A percentile compares a stretch with the other conserved stretches of the same genome.
Conservation (phyloP, 2,797 vertebrate species). For the Bradypodion pumilum region DNA sequence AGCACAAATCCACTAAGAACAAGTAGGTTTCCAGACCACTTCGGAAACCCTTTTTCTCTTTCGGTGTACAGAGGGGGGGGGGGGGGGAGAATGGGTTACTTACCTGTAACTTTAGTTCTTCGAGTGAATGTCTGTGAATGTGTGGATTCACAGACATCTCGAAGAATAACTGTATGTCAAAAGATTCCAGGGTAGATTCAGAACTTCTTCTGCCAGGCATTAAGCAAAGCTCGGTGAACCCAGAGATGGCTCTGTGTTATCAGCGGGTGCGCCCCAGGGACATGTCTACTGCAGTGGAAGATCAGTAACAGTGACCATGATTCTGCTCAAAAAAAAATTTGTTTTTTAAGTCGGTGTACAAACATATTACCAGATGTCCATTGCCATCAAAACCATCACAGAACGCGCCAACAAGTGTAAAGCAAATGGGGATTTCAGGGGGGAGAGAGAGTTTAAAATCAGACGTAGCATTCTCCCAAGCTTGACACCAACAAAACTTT, state of each 20-base stretch:
- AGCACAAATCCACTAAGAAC: too few relatives aligned
- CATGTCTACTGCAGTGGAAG: background rate
- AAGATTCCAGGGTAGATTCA: background rate
- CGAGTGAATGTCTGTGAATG: too few relatives aligned
- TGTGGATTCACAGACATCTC: too few relatives aligned
- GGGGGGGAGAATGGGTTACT: too few relatives aligned
- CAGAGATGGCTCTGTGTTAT: background rate
- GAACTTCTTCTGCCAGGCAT: background rate
- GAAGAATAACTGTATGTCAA: background rate
- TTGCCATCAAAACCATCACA: accelerated
- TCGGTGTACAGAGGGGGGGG: too few relatives aligned
- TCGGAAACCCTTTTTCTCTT: too few relatives aligned
- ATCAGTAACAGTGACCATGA: background rate
- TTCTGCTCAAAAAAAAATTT: background rate
- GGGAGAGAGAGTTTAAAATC: constrained; percentile 16
- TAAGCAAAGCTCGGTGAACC: background rate
- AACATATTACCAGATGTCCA: background rate
- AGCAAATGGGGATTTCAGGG: accelerated
- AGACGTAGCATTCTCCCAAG: background rate
- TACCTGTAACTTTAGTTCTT: too few relatives aligned
- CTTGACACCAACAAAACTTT: background rate
- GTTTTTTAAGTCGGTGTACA: background rate
- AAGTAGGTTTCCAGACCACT: too few relatives aligned
- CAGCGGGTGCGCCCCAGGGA: background rate
- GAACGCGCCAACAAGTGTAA: background rate